Evolutionary conservation across 1,140 invertebrate species (phyloP), one percentile per base, ranked within the genome.

Genomic region (Pantala flavescens): DNA sequence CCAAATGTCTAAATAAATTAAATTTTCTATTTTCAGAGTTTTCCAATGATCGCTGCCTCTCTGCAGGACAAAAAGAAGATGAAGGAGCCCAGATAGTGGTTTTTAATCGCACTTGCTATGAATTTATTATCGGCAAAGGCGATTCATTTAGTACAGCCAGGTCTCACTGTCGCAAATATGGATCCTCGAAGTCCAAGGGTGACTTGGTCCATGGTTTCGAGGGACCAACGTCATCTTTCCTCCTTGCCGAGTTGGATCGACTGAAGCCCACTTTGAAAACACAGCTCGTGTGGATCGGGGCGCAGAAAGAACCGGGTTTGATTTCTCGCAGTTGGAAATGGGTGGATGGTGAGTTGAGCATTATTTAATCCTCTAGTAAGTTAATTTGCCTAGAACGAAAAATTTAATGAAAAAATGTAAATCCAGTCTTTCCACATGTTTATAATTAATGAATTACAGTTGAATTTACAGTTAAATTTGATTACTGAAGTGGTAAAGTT

Each of bases 241-340:
- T 95, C 43, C 84, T 90, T 70, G 89, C 91, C 74, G 93, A 95
- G 81, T 83, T 96, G 71, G 93, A 95, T 78, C 84, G 92, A 73
- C 83, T 91, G 23, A 94, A 94, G 79, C 83, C 88, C 0, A 89
- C 87, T 71, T 79, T 96, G 12, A 93, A 93, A 81, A 93, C 93
- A 0, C 92, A 94, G 78, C 83, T 96, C 24, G 90, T 96, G 0
- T 96, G 95, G 95, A 92, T 97, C 49, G 94, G 95, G 0, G 93
- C 92, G 0, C 90, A 93, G 79, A 94, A 94, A 79, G 94, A 96
- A 77, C 92, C 93, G 0, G 88, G 90, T 14, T 86, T 93, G 43
- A 92, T 90, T 0, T 90, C 90, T 0, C 86, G 91, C 74, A 94
- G 90, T 0, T 97, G 94, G 94, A 90, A 90, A 82, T 96, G 94